Conservation (phyloP, 1,140 invertebrate species). For the Aphaenogaster ashmeadi region DNA sequence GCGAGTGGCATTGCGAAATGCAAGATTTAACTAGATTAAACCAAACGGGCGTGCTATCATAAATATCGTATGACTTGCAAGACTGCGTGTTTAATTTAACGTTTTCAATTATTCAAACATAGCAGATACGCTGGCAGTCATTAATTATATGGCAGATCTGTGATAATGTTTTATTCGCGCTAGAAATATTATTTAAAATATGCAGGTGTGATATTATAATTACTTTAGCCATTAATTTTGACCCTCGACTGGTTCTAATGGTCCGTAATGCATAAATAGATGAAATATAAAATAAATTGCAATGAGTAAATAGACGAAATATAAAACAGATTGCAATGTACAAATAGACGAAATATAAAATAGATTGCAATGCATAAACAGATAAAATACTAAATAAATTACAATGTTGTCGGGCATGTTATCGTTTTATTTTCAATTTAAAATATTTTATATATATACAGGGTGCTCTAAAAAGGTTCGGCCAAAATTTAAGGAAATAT, state of each 20-base stretch:
- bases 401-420: neutral
- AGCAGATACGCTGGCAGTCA: neutral
- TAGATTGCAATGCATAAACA: neutral
- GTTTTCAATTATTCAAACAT: slow-evolving; percentile 32
- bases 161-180: slow-evolving; percentile 23
- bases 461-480: no score
- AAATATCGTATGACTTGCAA: neutral
- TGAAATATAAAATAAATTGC: neutral
- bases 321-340: neutral
- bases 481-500: no score
- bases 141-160: slow-evolving; percentile 14
- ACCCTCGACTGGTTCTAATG: neutral
- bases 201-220: slow-evolving; percentile 2
- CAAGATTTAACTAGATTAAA: slow-evolving; percentile 36
- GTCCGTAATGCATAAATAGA: neutral
- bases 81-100: slow-evolving; percentile 7
- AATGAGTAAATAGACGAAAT: neutral
- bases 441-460: no score
- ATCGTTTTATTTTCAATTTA: neutral
- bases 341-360: neutral
- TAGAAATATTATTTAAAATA: slow-evolving; percentile 20
- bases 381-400: neutral
- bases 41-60: neutral
- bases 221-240: slow-evolving; percentile 27
- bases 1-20: neutral